A percentile compares a stretch with the other conserved stretches of the same genome.
These are phyloP conservation scores for Dysmachus trigonus DNA, from an alignment of 2,888 invertebrate genomes.

Conservation along the genomic window DNA sequence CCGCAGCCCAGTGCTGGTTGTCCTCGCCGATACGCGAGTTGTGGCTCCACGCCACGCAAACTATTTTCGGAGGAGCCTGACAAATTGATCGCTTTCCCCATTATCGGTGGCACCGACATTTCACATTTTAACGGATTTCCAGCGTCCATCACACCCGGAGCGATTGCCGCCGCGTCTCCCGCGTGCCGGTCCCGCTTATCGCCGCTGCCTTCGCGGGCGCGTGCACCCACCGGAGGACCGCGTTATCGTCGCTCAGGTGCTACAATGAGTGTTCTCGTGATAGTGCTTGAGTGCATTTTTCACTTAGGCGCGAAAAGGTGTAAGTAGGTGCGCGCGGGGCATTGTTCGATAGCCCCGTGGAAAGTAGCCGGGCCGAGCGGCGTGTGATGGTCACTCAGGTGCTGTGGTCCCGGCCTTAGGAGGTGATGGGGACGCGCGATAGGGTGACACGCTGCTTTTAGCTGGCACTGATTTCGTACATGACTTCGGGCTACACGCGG, in stretches of 20 bases:
- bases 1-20: neutral
- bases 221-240: neutral
- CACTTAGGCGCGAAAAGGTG: neutral
- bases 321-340: neutral
- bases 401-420: neutral
- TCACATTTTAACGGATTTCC: slow-evolving; percentile 17
- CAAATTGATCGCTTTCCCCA: slow-evolving; percentile 29
- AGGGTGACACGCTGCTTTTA: neutral
- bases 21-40: neutral
- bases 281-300: slow-evolving; percentile 18
- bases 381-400: neutral
- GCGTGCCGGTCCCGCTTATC: neutral
- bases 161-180: neutral
- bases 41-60: neutral
- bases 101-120: slow-evolving; percentile 7
- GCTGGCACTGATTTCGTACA: neutral
- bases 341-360: neutral
- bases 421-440: neutral
- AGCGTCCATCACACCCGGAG: neutral
- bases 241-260: neutral
- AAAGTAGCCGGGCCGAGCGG: neutral
- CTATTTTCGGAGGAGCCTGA: slow-evolving; percentile 12
- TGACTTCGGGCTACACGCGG: neutral
- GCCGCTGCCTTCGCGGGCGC: neutral
- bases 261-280: slow-evolving; percentile 20